Evolutionary conservation across 2,888 invertebrate genomes (phyloP), one percentile per base, ranked within the genome.

Genomic region (Dysmachus trigonus): DNA sequence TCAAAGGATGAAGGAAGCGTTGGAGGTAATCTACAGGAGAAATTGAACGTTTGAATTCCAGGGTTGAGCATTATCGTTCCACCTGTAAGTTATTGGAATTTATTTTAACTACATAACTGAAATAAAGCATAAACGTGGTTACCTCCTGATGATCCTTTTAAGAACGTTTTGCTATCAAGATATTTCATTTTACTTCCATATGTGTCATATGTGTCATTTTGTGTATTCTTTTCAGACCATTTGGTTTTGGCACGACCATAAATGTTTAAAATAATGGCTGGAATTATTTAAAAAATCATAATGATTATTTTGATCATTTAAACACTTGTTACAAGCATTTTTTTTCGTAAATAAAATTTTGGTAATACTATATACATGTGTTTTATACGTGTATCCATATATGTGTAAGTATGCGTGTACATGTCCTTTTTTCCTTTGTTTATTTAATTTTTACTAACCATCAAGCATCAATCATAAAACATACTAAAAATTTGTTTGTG

Each of bases 1-100:
- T 93, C 93, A 88, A 91, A 92, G 0, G 93, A 92, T 0, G 93
- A 91, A 0, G 93, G 93, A 31, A 92, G 90, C 86, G 90, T 89
- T 1, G 35, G 72, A 0, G 94, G 94, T 31, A 94, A 90, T 5
- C 90, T 90, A 77, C 92, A 93, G 31, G 92, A 90, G 89, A 94
- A 94, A 1, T 91, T 92, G 87, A 92, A 93, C 0, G 91, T 92
- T 85, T 93, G 92, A 1, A 90, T 90, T 5, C 94, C 94, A 0
- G 93, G 91, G 8, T 92, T 89, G 2, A 94, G 89, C n/a, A 88
- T 76, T 2, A 91, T 86, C 62, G 88, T 88, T 62, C 89, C 88
- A 76, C 88, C 90, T 90, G 35, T 86, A 86, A 81, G 51, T 22
- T 1, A 85, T 62, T 53, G 18, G n/a, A 71, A 73, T 18, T 53